Evolutionary conservation across 2,888 invertebrate genomes (phyloP).

Genomic region (Microdon myrmicae): DNA sequence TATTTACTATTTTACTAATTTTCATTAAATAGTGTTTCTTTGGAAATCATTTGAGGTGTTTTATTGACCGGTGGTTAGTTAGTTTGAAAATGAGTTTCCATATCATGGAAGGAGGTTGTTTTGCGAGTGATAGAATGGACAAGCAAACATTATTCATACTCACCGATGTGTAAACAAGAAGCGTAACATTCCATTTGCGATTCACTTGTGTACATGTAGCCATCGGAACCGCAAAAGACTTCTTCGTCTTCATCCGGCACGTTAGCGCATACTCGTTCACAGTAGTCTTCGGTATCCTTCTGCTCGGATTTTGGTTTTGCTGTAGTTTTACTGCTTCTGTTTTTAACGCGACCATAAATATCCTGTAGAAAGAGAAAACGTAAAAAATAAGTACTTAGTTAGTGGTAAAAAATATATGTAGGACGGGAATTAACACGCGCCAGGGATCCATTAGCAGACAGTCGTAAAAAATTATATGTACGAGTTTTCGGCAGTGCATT

Average conservation of each 20-base stretch:
- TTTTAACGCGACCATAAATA: constrained; percentile 54
- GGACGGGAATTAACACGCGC: too few relatives aligned
- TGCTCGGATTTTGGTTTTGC: constrained; percentile 48
- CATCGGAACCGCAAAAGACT: constrained; percentile 64
- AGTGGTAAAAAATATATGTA: too few relatives aligned
- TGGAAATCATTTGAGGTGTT: too few relatives aligned
- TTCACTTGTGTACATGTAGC: constrained; percentile 65
- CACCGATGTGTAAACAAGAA: constrained; percentile 63
- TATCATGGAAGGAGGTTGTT: too few relatives aligned
- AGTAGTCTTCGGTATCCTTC: constrained; percentile 62
- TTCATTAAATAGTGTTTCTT: not conserved
- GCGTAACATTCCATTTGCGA: constrained; percentile 64
- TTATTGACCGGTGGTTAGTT: too few relatives aligned
- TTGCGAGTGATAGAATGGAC: not conserved
- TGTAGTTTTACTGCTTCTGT: constrained; percentile 20
- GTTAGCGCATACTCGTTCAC: constrained; percentile 63
- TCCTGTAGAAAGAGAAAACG: too few relatives aligned
- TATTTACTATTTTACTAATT: not conserved
- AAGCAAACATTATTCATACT: constrained; percentile 40
- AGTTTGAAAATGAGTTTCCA: too few relatives aligned
- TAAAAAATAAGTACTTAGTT: too few relatives aligned
- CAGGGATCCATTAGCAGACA: too few relatives aligned
- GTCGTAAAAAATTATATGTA: too few relatives aligned
- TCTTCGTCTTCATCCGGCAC: constrained; percentile 64
- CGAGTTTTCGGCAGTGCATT: too few relatives aligned